Conservation (phyloP, 2,113 vertebrate genomes). For the Capricornis sumatraensis region DNA sequence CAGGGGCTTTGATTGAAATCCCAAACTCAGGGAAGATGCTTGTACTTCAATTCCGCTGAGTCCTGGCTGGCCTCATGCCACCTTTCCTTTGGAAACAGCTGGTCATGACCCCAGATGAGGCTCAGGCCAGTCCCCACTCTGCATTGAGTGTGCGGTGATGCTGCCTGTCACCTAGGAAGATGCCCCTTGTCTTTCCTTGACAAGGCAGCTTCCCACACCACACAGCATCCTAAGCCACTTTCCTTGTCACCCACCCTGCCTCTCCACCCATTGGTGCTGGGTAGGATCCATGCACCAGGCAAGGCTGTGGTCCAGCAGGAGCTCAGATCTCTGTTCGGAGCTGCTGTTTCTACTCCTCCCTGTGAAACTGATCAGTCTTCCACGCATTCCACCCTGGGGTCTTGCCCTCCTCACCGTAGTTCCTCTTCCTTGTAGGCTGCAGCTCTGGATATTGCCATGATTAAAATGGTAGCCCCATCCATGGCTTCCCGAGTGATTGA, state of each 20-base stretch:
- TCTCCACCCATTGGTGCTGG: not conserved
- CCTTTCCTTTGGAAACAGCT: not conserved
- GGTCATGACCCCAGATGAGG: not conserved
- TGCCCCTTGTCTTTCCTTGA: not conserved
- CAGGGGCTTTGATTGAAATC: not conserved
- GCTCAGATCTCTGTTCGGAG: not conserved
- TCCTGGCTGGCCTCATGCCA: not conserved
- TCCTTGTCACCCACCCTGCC: not conserved
- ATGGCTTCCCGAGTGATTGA: conserved; percentile 70
- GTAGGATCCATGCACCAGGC: not conserved
- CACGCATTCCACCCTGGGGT: accelerated
- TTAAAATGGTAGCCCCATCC: conserved; percentile 66
- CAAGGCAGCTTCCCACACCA: not conserved
- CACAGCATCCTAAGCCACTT: not conserved
- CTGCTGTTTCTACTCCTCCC: not conserved
- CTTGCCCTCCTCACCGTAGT: not conserved
- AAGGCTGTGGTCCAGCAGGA: not conserved
- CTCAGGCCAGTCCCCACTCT: not conserved
- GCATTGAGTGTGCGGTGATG: not conserved
- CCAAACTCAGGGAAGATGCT: not conserved
- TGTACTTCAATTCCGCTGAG: not conserved
- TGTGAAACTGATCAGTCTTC: not conserved
- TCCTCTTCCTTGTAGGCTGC: conserved; percentile 68
- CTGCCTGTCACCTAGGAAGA: not conserved
- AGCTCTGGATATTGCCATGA: conserved; percentile 75